Percentiles rank a stretch among this genome's conserved stretches.
phyloP scores from a whole-genome alignment of 1,140 invertebrate genomes.

The Apis dorsata region DNA sequence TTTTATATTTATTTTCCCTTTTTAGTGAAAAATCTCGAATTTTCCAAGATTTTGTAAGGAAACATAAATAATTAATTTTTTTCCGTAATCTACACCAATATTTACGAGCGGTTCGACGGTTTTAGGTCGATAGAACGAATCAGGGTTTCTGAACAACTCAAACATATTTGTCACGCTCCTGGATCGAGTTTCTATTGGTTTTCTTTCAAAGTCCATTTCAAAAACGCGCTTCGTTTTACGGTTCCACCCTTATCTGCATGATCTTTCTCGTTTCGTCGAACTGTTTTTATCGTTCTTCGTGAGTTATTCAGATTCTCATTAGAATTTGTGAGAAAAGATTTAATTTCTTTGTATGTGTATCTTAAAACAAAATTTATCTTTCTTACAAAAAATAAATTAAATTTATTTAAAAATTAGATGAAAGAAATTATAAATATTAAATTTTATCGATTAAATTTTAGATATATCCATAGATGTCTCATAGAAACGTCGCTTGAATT shows the following conservation, averaged over 20 bases:
- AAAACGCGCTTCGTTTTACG: neutral
- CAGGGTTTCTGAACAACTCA: neutral
- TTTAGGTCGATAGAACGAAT: neutral
- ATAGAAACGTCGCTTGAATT: no score
- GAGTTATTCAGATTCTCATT: no score
- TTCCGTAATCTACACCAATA: neutral
- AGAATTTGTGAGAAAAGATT: no score
- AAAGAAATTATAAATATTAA: no score
- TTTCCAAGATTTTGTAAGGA: neutral
- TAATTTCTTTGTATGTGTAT: no score
- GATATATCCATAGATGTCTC: no score
- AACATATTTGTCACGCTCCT: neutral
- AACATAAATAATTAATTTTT: conserved; percentile 31
- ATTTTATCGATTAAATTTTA: no score
- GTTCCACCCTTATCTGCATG: neutral
- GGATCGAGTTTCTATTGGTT: conserved; percentile 11
- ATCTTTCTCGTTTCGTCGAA: neutral
- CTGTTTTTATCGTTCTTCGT: neutral
- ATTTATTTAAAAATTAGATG: no score
- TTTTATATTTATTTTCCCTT: neutral
- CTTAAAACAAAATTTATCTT: no score
- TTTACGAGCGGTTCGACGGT: conserved; percentile 4
- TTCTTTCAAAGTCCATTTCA: neutral
- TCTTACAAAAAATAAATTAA: no score
- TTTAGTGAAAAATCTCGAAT: neutral